A percentile compares a stretch with the other conserved stretches of the same genome.
Evolutionary conservation across 2,888 invertebrate species (phyloP).

Genomic region (Fabriciana adippe): DNA sequence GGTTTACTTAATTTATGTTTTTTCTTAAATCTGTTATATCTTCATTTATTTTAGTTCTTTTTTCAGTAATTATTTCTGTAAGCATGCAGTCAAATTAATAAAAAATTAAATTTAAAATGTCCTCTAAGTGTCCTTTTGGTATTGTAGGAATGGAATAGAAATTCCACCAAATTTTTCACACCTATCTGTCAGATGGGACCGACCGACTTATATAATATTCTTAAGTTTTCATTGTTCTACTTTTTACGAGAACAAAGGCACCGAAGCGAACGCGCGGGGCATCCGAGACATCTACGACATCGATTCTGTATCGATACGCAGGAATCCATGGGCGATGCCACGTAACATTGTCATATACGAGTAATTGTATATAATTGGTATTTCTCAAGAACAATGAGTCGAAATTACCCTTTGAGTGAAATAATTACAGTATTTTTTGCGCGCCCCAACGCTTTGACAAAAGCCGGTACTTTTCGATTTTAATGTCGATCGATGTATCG

Average conservation of each 20-base stretch:
- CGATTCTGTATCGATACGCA: slow-evolving; percentile 72
- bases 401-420: slow-evolving; percentile 77
- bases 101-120: too few species aligned
- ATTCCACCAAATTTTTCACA: slow-evolving; percentile 57
- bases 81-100: too few species aligned
- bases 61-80: too few species aligned
- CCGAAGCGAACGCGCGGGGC: slow-evolving; percentile 52
- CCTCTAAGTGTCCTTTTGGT: neutral
- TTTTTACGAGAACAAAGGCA: slow-evolving; percentile 58
- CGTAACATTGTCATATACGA: slow-evolving; percentile 77
- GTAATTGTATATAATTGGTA: slow-evolving; percentile 82
- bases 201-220: slow-evolving; percentile 50
- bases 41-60: too few species aligned
- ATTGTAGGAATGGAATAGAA: slow-evolving; percentile 13
- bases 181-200: slow-evolving; percentile 52
- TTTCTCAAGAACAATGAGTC: slow-evolving; percentile 80
- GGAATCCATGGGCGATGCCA: slow-evolving; percentile 59
- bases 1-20: neutral
- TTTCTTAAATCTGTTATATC: neutral
- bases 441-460: slow-evolving; percentile 64
- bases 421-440: slow-evolving; percentile 75
- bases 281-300: slow-evolving; percentile 64
- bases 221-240: slow-evolving; percentile 66
- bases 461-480: slow-evolving; percentile 61
- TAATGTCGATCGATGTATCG: slow-evolving; percentile 49